Evolutionary conservation across 2,797 vertebrate genomes (phyloP), one percentile per base, ranked within the genome.

Genomic region (Falco rusticolus): DNA sequence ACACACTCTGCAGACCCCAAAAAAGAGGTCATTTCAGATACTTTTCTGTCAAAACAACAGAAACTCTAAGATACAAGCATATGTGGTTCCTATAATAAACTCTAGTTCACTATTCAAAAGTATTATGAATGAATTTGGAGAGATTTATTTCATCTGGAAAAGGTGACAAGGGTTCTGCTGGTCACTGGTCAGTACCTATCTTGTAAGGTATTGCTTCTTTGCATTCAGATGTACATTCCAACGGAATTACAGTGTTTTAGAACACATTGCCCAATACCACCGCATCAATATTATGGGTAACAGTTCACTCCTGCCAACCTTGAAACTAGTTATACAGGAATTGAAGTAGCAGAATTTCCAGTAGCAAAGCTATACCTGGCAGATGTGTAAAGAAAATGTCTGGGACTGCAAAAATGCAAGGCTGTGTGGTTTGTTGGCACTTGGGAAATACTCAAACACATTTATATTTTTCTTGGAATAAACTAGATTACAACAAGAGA

Each of bases 11-110:
- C 26, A 65, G 41, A 37, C 34, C 26, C 29, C 1, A 1, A 33
- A 1, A 60, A 13, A 83, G 75, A 34, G 0, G 6, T 0, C 28
- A 7, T 60, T 75, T n/a, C 41, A 79, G 50, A 13, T 4, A 5
- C 18, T 41, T 60, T 24, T 59, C 26, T 37, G 2, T 14, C 8
- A 22, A 25, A 91, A 29, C 25, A 61, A 57, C 14, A 25, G 13
- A n/a, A 65, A 14, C 6, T 4, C 51, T 11, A 17, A 31, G 3
- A 24, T 9, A 31, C 14, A 10, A 81, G 5, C 1, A 5, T 10
- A 24, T 92, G 37, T 31, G 57, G 16, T 4, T 56, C 45, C 11
- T 51, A 7, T 8, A 64, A 39, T 28, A 26, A 53, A 14, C 56
- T 56, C 50, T 37, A 72, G 22, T 48, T 68, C 13, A 31, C 13